Conservation (phyloP, 2,113 vertebrate genomes). For the Halcyon senegalensis region DNA sequence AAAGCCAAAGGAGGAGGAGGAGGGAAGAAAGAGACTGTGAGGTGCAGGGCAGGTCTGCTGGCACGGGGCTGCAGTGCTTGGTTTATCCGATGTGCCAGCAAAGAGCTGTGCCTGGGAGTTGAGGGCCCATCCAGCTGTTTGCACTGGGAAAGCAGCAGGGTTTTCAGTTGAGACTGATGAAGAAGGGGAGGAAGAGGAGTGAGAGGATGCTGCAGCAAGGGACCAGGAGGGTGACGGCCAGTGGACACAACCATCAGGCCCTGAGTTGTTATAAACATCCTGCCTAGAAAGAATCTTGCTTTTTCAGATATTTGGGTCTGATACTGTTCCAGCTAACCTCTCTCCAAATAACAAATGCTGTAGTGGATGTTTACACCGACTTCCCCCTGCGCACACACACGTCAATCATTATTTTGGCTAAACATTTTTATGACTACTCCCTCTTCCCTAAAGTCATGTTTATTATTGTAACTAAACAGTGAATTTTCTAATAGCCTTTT, state of each 20-base stretch:
- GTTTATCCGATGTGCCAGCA: fast-evolving
- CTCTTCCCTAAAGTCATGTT: neutral
- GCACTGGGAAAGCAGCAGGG: fast-evolving
- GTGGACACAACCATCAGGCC: neutral
- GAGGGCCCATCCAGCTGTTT: fast-evolving
- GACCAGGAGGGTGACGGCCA: neutral
- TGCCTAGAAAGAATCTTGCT: neutral
- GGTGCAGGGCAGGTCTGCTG: fast-evolving
- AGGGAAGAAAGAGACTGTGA: neutral
- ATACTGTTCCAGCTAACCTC: neutral
- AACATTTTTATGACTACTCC: neutral
- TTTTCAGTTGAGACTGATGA: fast-evolving
- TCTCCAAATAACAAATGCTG: neutral
- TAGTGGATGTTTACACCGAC: neutral
- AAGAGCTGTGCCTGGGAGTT: fast-evolving
- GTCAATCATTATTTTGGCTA: neutral
- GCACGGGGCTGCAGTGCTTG: neutral
- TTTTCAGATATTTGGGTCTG: neutral
- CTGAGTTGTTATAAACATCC: slow-evolving; percentile 7
- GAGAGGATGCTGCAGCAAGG: neutral
- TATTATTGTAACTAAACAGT: neutral
- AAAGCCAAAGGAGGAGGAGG: neutral
- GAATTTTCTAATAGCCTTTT: neutral
- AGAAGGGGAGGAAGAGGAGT: neutral
- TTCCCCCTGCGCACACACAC: neutral